Evolutionary conservation across 64 coral and sea anemone genomes (phyloP).

Genomic region (Stylophora pistillata): DNA sequence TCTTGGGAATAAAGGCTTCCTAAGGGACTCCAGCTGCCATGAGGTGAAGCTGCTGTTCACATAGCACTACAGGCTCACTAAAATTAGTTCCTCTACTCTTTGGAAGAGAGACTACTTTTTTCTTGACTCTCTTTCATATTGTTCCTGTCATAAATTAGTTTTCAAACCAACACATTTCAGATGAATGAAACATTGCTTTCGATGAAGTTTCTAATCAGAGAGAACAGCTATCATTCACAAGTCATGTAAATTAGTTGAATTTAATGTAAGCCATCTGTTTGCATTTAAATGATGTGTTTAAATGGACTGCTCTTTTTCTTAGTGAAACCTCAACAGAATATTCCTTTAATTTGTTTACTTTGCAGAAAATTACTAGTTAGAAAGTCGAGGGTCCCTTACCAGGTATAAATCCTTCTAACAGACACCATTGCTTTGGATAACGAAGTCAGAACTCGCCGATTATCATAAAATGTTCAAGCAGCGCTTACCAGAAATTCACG

Average conservation of each 20-base stretch:
- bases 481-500: too few species aligned
- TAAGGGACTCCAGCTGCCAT: not conserved
- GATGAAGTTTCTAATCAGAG: too few species aligned
- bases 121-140: too few species aligned
- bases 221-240: too few species aligned
- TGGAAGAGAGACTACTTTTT: too few species aligned
- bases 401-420: not conserved
- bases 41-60: not conserved
- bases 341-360: not conserved
- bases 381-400: not conserved
- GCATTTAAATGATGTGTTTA: not conserved
- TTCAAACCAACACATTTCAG: too few species aligned
- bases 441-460: too few species aligned
- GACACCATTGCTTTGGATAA: too few species aligned
- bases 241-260: not conserved
- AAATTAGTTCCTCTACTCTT: not conserved
- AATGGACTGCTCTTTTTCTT: constrained; percentile 27
- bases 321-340: not conserved
- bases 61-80: not conserved
- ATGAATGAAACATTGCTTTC: too few species aligned
- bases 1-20: not conserved
- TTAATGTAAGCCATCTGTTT: not conserved
- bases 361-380: not conserved
- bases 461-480: too few species aligned
- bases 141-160: too few species aligned